phyloP scores from a whole-genome alignment of 2,888 invertebrate genomes.

The Caenorhabditis zanzibari region DNA sequence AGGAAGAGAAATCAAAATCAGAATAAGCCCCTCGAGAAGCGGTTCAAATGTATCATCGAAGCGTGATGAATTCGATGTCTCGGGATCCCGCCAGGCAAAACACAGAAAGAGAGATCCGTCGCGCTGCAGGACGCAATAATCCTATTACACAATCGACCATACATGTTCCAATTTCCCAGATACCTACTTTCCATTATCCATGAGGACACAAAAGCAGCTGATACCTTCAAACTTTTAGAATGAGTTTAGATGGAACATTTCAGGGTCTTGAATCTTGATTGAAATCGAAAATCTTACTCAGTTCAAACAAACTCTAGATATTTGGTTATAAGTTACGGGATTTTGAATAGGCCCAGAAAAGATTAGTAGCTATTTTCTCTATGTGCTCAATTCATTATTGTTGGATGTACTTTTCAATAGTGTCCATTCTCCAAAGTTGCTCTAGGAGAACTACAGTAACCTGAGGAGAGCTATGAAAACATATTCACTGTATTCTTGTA shows the following conservation, averaged over 20 bases:
- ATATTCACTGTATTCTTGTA: no score
- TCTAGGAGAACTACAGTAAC: no score
- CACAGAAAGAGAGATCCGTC: constrained; percentile 45
- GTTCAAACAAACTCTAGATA: no score
- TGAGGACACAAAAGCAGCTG: constrained; percentile 24
- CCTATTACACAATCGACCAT: constrained; percentile 64
- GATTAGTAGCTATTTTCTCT: no score
- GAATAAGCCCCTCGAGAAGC: constrained; percentile 39
- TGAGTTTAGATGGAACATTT: neutral
- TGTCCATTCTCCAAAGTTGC: no score
- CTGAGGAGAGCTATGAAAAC: no score
- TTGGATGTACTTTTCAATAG: no score
- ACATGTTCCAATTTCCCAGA: constrained; percentile 60
- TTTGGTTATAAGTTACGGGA: no score
- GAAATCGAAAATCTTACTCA: no score
- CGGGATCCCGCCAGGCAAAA: constrained; percentile 50
- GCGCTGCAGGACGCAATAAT: constrained; percentile 60
- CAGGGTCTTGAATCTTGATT: no score
- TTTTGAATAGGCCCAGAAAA: no score
- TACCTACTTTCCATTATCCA: constrained; percentile 58
- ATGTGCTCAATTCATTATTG: no score
- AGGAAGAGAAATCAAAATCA: constrained; percentile 21
- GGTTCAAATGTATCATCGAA: constrained; percentile 58
- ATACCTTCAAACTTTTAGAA: constrained; percentile 5
- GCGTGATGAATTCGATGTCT: constrained; percentile 53